Evolutionary conservation across 2,888 invertebrate genomes (phyloP).

Genomic region (Neoscelio sp.): DNA sequence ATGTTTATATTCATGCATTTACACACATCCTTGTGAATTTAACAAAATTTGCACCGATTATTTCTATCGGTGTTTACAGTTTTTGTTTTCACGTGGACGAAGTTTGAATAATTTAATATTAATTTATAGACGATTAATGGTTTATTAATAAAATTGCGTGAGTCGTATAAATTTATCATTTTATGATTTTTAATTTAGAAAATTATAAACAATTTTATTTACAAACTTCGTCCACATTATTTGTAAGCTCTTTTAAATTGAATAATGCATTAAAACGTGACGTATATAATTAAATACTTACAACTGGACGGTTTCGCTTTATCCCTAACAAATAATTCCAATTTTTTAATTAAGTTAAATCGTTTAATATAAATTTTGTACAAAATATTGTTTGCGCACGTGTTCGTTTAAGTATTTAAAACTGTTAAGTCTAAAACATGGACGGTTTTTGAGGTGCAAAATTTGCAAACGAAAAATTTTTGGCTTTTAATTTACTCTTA

Average conservation of each 20-base stretch:
- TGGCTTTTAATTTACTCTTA: not conserved
- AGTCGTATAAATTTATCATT: too few relatives aligned
- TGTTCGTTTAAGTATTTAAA: not conserved
- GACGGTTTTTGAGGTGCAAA: constrained; percentile 16
- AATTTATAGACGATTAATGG: too few relatives aligned
- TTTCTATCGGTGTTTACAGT: too few relatives aligned
- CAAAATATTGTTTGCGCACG: constrained; percentile 4
- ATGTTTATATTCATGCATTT: constrained; percentile 51
- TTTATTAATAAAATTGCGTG: too few relatives aligned
- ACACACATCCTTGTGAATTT: constrained; percentile 17
- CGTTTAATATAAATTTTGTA: constrained; percentile 12
- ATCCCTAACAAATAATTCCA: constrained; percentile 12
- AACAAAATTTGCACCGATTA: constrained; percentile 20
- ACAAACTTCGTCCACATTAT: constrained; percentile 18
- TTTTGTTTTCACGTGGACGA: not conserved
- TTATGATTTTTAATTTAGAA: not conserved
- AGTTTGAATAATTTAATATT: constrained; percentile 1
- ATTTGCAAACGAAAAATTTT: not conserved
- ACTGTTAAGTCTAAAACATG: too few relatives aligned
- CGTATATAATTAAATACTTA: constrained; percentile 34
- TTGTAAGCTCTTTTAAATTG: not conserved
- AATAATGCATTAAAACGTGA: constrained; percentile 19
- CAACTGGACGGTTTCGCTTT: constrained; percentile 33
- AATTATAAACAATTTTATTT: too few relatives aligned
- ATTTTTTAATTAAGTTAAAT: constrained; percentile 15